A percentile compares a stretch with the other conserved stretches of the same genome.
These are phyloP conservation scores for Sphenopsis melanotis DNA, from an alignment of 2,797 vertebrate genomes.

Conservation along the genomic window DNA sequence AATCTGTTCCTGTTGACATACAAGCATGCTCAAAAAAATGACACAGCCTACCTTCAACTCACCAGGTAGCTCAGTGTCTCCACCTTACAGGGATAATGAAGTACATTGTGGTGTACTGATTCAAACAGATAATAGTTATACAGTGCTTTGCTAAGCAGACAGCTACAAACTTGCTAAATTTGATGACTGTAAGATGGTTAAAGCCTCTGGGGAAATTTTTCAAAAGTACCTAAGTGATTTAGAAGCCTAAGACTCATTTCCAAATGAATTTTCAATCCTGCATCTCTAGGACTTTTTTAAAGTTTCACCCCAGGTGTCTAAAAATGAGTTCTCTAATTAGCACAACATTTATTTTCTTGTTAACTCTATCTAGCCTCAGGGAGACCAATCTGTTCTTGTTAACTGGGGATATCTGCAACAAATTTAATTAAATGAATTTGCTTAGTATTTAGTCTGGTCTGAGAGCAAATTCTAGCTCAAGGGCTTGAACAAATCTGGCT, in stretches of 20 bases:
- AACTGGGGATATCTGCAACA: slow-evolving; percentile 43
- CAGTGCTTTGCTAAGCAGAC: not conserved
- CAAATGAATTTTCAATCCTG: slow-evolving; percentile 20
- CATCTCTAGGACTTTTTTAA: slow-evolving; percentile 18
- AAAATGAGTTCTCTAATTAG: slow-evolving; percentile 61
- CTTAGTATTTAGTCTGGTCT: slow-evolving; percentile 20
- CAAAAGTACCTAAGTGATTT: not conserved
- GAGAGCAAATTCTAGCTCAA: slow-evolving; percentile 28
- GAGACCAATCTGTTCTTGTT: slow-evolving; percentile 46
- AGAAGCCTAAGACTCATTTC: slow-evolving; percentile 1
- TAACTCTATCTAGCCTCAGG: slow-evolving; percentile 48
- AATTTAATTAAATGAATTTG: slow-evolving; percentile 54
- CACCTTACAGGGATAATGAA: not conserved
- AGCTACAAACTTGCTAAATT: not conserved
- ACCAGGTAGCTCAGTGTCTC: not conserved
- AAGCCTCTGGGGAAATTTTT: slow-evolving; percentile 4
- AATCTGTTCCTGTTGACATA: not conserved
- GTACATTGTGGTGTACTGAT: not conserved
- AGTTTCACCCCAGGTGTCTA: slow-evolving; percentile 48
- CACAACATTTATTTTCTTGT: slow-evolving; percentile 56
- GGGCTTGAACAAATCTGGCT: slow-evolving; percentile 19
- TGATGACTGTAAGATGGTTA: not conserved
- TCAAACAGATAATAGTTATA: not conserved
- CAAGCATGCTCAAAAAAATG: not conserved
- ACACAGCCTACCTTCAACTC: not conserved